Evolutionary conservation across 2,797 vertebrate genomes (phyloP).

Genomic region (Poecilia wingei): DNA sequence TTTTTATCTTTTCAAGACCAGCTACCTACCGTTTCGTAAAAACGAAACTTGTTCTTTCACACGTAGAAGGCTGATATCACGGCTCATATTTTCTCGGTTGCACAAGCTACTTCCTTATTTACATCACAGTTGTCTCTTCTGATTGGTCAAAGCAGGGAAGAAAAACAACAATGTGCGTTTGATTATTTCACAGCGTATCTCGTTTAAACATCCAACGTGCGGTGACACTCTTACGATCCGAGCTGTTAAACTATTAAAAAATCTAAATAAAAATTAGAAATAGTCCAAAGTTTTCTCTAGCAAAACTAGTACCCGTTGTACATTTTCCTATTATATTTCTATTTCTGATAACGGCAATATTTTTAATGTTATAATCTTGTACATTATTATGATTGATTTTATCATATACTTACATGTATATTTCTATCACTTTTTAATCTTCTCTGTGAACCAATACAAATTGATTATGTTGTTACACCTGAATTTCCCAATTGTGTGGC

Average conservation of each 20-base stretch:
- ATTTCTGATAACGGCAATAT: too few species aligned
- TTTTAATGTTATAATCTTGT: too few species aligned
- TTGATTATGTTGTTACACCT: too few species aligned
- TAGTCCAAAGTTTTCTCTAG: not conserved
- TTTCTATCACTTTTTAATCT: too few species aligned
- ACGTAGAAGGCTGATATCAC: not conserved
- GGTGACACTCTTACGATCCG: not conserved
- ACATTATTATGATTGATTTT: too few species aligned
- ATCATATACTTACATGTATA: too few species aligned
- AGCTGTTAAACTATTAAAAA: not conserved
- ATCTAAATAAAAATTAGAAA: not conserved
- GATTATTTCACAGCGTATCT: not conserved
- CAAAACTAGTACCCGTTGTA: not conserved
- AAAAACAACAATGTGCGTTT: constrained; percentile 13
- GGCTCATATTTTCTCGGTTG: constrained; percentile 3
- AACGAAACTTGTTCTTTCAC: not conserved
- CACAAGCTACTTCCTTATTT: constrained; percentile 68
- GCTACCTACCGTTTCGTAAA: fast-evolving
- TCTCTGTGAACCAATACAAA: too few species aligned
- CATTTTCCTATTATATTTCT: not conserved
- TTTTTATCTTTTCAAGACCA: too few species aligned
- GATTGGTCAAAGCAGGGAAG: constrained; percentile 52
- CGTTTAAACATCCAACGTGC: not conserved
- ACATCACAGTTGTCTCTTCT: constrained; percentile 50
- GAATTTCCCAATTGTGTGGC: too few species aligned